Evolutionary conservation across 2,888 invertebrate species (phyloP).

Genomic region (Drosophila cracens): DNA sequence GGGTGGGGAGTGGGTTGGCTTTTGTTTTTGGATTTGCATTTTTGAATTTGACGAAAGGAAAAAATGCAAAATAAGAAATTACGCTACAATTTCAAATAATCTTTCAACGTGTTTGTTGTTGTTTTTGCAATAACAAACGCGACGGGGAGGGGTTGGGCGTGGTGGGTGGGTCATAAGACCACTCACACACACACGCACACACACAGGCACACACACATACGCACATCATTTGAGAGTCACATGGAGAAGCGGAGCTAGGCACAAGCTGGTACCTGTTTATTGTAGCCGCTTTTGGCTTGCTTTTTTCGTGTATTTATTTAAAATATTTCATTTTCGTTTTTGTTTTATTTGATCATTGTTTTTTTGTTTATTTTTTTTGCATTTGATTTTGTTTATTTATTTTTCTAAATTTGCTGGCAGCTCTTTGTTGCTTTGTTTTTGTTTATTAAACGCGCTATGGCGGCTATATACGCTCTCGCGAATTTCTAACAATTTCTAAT

Average conservation of each 20-base stretch:
- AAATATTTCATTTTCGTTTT: constrained; percentile 50
- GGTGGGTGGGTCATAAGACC: constrained; percentile 49
- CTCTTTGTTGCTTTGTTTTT: constrained; percentile 32
- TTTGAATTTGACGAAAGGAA: constrained; percentile 18
- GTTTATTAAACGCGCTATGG: neutral
- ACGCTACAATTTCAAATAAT: constrained; percentile 49
- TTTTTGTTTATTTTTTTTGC: constrained; percentile 14
- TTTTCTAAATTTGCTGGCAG: constrained; percentile 12
- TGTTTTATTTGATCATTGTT: constrained; percentile 25
- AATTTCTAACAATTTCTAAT: neutral
- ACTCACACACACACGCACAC: constrained; percentile 9
- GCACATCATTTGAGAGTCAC: constrained; percentile 6
- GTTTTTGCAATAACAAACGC: constrained; percentile 9
- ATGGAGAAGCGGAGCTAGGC: constrained; percentile 73
- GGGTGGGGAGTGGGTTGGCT: neutral
- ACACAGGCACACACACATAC: constrained; percentile 11
- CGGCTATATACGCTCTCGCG: neutral
- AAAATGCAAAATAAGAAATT: constrained; percentile 28
- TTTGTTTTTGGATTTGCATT: constrained; percentile 49
- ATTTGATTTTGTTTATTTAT: constrained; percentile 17
- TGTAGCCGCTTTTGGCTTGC: constrained; percentile 42
- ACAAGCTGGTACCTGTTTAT: constrained; percentile 76
- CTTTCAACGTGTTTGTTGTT: constrained; percentile 22
- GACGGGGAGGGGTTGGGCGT: constrained; percentile 31
- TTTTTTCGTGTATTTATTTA: constrained; percentile 56